phyloP scores from a whole-genome alignment of 2,888 invertebrate species.

The Agonopterix alstromeriana region DNA sequence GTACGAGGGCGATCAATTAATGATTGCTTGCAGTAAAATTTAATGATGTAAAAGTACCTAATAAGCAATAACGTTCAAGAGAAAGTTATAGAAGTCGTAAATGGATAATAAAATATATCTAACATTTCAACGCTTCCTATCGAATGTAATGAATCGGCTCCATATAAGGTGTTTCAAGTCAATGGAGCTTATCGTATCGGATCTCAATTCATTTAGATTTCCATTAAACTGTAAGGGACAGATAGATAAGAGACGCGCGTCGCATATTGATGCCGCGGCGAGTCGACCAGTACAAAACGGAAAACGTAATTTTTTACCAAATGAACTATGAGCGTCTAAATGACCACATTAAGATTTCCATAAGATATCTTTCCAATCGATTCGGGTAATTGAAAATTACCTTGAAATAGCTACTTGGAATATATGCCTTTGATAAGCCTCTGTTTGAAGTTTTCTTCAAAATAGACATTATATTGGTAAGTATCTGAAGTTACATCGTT shows the following conservation, averaged over 20 bases:
- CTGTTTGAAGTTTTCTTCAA: too few species aligned
- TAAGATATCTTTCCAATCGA: conserved; percentile 41
- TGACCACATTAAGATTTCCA: conserved; percentile 57
- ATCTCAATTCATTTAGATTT: conserved; percentile 70
- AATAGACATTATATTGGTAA: too few species aligned
- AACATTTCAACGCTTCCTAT: conserved; percentile 46
- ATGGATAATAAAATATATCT: conserved; percentile 34
- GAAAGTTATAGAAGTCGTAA: conserved; percentile 4
- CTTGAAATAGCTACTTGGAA: too few species aligned
- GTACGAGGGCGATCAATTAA: too few species aligned
- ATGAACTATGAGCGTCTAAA: conserved; percentile 52
- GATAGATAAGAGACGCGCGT: conserved; percentile 58
- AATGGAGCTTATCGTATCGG: conserved; percentile 66
- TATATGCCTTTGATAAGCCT: too few species aligned
- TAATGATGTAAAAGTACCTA: too few species aligned
- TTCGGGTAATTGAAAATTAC: conserved; percentile 12
- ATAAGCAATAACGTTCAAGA: neutral
- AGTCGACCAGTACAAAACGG: conserved; percentile 36
- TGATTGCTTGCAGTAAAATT: too few species aligned
- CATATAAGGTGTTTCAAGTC: conserved; percentile 56
- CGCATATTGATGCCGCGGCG: conserved; percentile 54
- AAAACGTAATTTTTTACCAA: conserved; percentile 39
- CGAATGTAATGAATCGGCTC: conserved; percentile 52
- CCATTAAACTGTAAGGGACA: conserved; percentile 65
- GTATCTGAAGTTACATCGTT: too few species aligned